phyloP scores from a whole-genome alignment of 1,140 invertebrate species.

The Anadara kagoshimensis region DNA sequence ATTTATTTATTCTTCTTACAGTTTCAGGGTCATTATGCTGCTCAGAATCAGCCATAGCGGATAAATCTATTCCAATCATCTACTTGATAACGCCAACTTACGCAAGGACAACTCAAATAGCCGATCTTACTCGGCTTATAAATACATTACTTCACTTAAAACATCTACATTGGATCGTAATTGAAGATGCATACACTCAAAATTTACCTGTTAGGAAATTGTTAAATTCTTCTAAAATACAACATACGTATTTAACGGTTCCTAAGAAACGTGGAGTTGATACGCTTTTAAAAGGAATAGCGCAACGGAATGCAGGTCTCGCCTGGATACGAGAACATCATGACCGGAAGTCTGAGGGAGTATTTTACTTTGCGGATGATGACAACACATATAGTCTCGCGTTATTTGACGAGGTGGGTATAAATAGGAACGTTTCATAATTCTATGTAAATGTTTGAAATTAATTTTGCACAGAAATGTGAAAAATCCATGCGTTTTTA shows the following conservation, averaged over 20 bases:
- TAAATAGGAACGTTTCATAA: too few species aligned
- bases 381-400: conserved; percentile 96
- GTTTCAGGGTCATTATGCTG: too few species aligned
- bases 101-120: conserved; percentile 92
- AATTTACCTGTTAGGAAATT: conserved; percentile 87
- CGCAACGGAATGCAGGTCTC: conserved; percentile 93
- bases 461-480: too few species aligned
- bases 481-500: too few species aligned
- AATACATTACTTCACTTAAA: conserved; percentile 91
- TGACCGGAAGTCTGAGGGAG: conserved; percentile 65
- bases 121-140: conserved; percentile 91
- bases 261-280: conserved; percentile 75
- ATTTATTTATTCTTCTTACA: too few species aligned
- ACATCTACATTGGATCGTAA: conserved; percentile 95
- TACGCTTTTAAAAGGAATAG: conserved; percentile 91
- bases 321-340: conserved; percentile 85
- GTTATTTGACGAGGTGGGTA: conserved; percentile 88
- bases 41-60: too few species aligned
- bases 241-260: conserved; percentile 86
- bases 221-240: conserved; percentile 81
- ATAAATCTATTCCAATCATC: conserved; percentile 51
- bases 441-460: too few species aligned
- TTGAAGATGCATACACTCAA: conserved; percentile 88
- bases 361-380: conserved; percentile 99
- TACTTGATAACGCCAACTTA: conserved; percentile 94